Evolutionary conservation across 2,113 vertebrate species (phyloP).

Genomic region (Cacatua alba): DNA sequence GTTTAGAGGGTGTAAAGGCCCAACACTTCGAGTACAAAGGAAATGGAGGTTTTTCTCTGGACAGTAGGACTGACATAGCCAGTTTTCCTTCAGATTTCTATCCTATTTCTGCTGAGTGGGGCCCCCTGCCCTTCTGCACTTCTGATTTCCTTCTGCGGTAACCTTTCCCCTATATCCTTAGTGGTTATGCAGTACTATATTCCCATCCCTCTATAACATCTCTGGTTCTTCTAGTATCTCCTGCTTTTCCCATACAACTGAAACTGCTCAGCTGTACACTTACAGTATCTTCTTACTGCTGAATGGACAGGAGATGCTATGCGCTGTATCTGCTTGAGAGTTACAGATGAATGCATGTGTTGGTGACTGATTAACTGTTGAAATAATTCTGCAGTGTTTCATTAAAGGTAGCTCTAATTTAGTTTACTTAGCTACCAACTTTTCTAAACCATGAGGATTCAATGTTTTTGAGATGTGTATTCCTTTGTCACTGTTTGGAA

Average conservation of each 20-base stretch:
- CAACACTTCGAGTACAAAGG: not conserved
- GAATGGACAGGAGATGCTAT: not conserved
- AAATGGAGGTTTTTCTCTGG: not conserved
- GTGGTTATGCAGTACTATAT: not conserved
- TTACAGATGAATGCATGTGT: accelerated
- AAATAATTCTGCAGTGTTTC: not conserved
- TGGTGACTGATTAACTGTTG: not conserved
- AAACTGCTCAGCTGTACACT: not conserved
- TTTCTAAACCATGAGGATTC: not conserved
- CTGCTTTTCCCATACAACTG: accelerated
- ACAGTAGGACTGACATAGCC: not conserved
- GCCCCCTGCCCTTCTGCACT: not conserved
- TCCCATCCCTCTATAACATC: not conserved
- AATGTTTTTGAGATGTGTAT: not conserved
- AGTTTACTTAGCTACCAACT: not conserved
- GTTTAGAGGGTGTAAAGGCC: not conserved
- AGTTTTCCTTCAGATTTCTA: not conserved
- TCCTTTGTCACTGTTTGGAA: not conserved
- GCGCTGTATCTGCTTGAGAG: not conserved
- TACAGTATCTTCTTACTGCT: accelerated
- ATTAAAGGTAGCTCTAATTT: not conserved
- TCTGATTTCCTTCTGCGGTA: not conserved
- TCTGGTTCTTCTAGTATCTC: not conserved
- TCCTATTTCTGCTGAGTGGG: not conserved
- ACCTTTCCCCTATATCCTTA: not conserved